Conservation (phyloP, 2,797 vertebrate species). For the Chiroxiphia lanceolata region DNA sequence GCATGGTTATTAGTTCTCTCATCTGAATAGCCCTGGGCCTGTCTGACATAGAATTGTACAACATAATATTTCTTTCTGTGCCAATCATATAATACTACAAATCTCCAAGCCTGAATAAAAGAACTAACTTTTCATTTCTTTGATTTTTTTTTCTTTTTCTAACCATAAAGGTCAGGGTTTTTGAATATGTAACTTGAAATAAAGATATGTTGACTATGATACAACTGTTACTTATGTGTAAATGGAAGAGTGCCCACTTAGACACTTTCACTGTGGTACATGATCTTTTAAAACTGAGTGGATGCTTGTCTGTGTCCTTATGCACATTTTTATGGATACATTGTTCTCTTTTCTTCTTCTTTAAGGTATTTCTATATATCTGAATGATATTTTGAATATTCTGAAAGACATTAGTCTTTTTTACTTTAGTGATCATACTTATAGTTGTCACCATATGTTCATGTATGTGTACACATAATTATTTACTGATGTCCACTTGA, state of each 20-base stretch:
- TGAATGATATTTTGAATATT: neutral
- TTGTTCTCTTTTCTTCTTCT: neutral
- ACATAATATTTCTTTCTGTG: slow-evolving; percentile 68
- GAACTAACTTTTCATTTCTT: slow-evolving; percentile 24
- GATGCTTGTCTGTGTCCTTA: neutral
- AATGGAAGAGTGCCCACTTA: slow-evolving; percentile 1
- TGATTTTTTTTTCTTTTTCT: neutral
- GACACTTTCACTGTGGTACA: neutral
- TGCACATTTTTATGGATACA: neutral
- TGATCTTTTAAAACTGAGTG: neutral
- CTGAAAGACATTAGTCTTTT: neutral
- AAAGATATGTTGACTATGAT: slow-evolving; percentile 9
- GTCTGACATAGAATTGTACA: slow-evolving; percentile 56
- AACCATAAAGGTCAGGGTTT: neutral
- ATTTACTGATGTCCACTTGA: neutral
- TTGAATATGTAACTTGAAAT: slow-evolving; percentile 42
- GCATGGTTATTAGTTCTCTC: slow-evolving; percentile 67
- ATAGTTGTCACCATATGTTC: neutral
- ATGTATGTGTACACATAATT: neutral
- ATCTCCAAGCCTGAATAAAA: slow-evolving; percentile 52
- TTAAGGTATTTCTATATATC: neutral
- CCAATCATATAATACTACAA: slow-evolving; percentile 55
- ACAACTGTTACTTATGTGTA: slow-evolving; percentile 13
- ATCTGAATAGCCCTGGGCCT: slow-evolving; percentile 67
- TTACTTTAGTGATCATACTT: neutral